Evolutionary conservation across 2,113 vertebrate species (phyloP).

Genomic region (Telmatochromis sp.): DNA sequence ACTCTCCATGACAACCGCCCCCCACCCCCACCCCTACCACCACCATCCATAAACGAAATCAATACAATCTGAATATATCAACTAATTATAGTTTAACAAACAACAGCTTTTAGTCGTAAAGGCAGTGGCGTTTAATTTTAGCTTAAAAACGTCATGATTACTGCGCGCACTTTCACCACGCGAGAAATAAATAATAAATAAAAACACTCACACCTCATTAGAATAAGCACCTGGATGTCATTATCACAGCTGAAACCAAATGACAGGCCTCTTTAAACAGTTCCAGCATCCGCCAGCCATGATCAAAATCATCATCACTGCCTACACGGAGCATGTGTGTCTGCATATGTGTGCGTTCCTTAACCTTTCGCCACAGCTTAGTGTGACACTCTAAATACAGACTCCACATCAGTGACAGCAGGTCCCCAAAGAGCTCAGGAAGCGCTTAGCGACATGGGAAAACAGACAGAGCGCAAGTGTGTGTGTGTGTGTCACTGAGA

Average conservation of each 20-base stretch:
- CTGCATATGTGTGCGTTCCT: neutral
- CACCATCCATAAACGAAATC: neutral
- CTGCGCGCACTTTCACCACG: neutral
- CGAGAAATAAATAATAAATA: neutral
- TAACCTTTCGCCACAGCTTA: constrained; percentile 37
- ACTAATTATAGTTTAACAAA: neutral
- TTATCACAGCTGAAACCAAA: constrained; percentile 33
- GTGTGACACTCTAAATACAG: constrained; percentile 42
- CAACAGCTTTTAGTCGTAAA: neutral
- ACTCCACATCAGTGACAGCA: constrained; percentile 45
- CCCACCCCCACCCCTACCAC: accelerated
- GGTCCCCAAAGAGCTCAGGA: constrained; percentile 35
- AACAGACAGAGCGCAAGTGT: neutral
- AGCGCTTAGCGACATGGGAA: neutral
- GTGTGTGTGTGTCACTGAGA: neutral
- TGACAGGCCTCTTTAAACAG: constrained; percentile 18
- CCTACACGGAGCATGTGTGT: neutral
- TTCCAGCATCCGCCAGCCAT: constrained; percentile 3
- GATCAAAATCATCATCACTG: constrained; percentile 20
- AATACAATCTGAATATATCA: neutral
- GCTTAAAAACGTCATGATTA: neutral
- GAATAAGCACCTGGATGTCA: constrained; percentile 32
- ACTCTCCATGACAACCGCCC: neutral
- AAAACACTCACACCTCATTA: neutral
- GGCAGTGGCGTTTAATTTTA: neutral